Conservation (phyloP, 2,113 vertebrate genomes). For the Clarias batrachus region DNA sequence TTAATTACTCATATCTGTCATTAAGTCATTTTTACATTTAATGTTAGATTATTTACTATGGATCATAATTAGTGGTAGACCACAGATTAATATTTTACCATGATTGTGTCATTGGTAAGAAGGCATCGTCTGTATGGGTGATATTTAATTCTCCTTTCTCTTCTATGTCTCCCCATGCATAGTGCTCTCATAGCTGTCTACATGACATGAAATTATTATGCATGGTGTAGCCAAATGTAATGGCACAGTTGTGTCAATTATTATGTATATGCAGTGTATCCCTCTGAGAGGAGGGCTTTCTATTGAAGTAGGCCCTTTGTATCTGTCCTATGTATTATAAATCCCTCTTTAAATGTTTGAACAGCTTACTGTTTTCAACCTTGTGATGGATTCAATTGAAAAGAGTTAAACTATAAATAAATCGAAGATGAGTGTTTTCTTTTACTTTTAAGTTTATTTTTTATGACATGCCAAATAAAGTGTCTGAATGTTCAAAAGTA, state of each 20-base stretch:
- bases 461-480: conserved; percentile 66
- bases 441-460: conserved; percentile 62
- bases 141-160: conserved; percentile 60
- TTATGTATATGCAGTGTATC: conserved; percentile 41
- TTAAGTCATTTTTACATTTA: conserved; percentile 66
- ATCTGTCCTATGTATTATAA: conserved; percentile 18
- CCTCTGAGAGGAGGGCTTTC: conserved; percentile 8
- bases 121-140: conserved; percentile 59
- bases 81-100: conserved; percentile 74
- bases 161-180: conserved; percentile 52
- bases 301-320: conserved; percentile 19
- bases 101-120: conserved; percentile 60
- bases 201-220: conserved; percentile 66
- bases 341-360: conserved; percentile 35
- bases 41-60: conserved; percentile 68
- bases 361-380: conserved; percentile 32
- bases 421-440: conserved; percentile 59
- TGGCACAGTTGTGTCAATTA: conserved; percentile 37
- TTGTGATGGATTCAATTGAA: conserved; percentile 53
- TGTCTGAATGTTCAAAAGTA: conserved; percentile 63
- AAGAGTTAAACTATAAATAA: conserved; percentile 52
- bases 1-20: conserved; percentile 65
- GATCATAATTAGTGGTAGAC: conserved; percentile 70
- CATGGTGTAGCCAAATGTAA: conserved; percentile 64
- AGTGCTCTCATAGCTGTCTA: conserved; percentile 47